phyloP scores from a whole-genome alignment of 2,888 invertebrate species.

The Cephus spinipes region DNA sequence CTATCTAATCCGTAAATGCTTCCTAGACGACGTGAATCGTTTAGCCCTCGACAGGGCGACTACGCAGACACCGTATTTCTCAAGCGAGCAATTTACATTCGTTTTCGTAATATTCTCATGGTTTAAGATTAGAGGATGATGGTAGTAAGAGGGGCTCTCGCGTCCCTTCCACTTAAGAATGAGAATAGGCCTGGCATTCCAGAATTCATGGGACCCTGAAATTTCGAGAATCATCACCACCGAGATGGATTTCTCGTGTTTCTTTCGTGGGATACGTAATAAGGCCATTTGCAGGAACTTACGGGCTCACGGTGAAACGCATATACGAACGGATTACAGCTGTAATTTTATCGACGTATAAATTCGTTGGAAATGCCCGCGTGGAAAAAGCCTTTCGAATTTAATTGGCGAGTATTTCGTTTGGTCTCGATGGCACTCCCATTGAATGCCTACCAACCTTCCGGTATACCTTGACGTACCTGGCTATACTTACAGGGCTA shows the following conservation, averaged over 20 bases:
- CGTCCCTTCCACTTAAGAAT: background rate
- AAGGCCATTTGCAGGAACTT: background rate
- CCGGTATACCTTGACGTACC: background rate
- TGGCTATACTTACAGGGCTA: background rate
- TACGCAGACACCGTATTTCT: background rate
- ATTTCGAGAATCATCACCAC: background rate
- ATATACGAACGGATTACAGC: background rate
- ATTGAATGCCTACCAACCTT: background rate
- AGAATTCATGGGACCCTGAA: background rate
- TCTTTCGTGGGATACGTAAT: background rate
- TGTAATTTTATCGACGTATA: background rate
- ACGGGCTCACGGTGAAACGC: background rate
- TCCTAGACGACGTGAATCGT: slow-evolving; percentile 11
- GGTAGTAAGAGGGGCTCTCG: background rate
- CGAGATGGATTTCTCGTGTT: background rate
- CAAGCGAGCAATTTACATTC: slow-evolving; percentile 17
- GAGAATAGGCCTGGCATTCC: background rate
- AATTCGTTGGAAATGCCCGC: background rate
- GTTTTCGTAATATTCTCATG: slow-evolving; percentile 3
- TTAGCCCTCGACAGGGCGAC: background rate
- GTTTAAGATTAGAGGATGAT: background rate
- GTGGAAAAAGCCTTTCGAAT: background rate
- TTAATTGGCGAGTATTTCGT: background rate
- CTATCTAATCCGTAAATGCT: slow-evolving; percentile 12
- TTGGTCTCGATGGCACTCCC: background rate